Evolutionary conservation across 2,888 invertebrate genomes (phyloP), one percentile per base, ranked within the genome.

Genomic region (Electrophaes corylata): DNA sequence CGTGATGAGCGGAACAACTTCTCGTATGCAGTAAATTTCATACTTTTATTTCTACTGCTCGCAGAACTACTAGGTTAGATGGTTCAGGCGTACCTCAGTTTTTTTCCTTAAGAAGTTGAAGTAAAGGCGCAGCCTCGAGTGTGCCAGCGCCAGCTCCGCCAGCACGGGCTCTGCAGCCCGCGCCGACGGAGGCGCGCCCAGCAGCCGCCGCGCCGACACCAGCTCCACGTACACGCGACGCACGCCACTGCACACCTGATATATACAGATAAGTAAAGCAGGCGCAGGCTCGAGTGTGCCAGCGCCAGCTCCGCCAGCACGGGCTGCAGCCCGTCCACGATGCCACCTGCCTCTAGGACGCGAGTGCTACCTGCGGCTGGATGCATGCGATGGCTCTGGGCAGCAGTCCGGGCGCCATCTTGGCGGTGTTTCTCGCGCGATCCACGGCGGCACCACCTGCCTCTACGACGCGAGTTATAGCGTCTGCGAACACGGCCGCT

Each of bases 101-200:
- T 97, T 93, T 58, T 97, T 92, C 49, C 94, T 92, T 61, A 99
- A 92, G 90, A 99, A 99, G 68, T 96, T 93, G 70, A 97, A 94
- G 84, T 99, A 99, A 18, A 99, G 91, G 76, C 97, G 96, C n/a
- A 96, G 94, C 65, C 98, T 93, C 0, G 97, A 95, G 87, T 98
- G 98, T 89, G 98, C 95, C 45, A 98, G 93, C 0, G 98, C 98
- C 57, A 99, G 94, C 89, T 99, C 99, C 0, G 96, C 95, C 57
- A 99, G 94, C 41, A 97, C 91, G 0, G 96, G 94, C 90, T 99
- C 99, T 1, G 69, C 64, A 47, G 67, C 57, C 10, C 56, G 62
- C 8, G 60, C 57, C 14, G 64, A 66, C 29, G 65, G 65, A 12
- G 58, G 53, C 26, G 57, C 63, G 37, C 59, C 71, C 48, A 65